A percentile compares a stretch with the other conserved stretches of the same genome.
These are phyloP conservation scores for Lamproptera curius DNA, from an alignment of 2,888 invertebrate genomes.

Conservation along the genomic window DNA sequence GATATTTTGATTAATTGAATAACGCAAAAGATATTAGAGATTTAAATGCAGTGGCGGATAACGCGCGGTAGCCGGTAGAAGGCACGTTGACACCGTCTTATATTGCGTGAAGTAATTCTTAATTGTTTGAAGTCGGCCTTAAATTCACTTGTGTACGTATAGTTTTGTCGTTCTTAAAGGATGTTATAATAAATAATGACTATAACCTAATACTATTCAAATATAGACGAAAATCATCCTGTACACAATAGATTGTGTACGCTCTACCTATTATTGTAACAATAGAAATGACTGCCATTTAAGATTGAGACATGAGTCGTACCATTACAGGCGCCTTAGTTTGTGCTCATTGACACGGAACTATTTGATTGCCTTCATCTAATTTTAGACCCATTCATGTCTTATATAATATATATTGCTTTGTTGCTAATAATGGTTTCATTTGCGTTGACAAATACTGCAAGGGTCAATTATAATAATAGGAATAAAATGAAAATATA, in stretches of 20 bases:
- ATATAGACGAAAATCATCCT: not conserved
- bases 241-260: not conserved
- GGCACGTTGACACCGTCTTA: too few relatives aligned
- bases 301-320: constrained; percentile 9
- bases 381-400: not conserved
- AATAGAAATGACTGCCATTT: constrained; percentile 16
- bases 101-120: too few relatives aligned
- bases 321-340: constrained; percentile 8
- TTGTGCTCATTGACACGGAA: constrained; percentile 8
- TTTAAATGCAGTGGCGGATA: too few relatives aligned
- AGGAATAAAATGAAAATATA: not conserved
- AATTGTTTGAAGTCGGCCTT: too few relatives aligned
- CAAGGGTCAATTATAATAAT: not conserved
- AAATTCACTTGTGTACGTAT: too few relatives aligned
- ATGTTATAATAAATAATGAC: too few relatives aligned
- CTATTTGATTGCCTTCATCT: constrained; percentile 2
- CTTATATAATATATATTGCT: too few relatives aligned
- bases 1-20: too few relatives aligned
- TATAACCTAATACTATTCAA: too few relatives aligned
- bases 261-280: not conserved
- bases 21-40: too few relatives aligned
- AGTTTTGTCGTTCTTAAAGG: too few relatives aligned
- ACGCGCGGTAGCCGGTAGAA: too few relatives aligned
- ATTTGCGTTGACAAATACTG: not conserved
- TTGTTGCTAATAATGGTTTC: not conserved